These are phyloP conservation scores for Aphodius granarius DNA, from an alignment of 2,888 invertebrate genomes.

Conservation along the genomic window DNA sequence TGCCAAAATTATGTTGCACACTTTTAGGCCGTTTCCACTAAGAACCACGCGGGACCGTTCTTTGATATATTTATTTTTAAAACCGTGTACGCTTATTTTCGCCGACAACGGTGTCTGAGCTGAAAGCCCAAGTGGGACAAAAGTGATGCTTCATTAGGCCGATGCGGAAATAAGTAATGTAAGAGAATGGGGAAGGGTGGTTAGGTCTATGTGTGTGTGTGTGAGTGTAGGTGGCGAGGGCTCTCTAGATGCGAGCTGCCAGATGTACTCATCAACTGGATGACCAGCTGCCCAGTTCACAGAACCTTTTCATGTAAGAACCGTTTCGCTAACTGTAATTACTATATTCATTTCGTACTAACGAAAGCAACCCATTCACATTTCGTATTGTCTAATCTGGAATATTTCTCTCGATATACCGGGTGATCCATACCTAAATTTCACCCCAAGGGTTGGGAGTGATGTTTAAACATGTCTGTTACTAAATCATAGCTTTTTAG, in stretches of 20 bases:
- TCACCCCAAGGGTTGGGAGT: too few relatives aligned
- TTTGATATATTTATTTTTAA: neutral
- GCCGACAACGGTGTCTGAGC: neutral
- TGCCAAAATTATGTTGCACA: neutral
- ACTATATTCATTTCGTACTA: conserved; percentile 11
- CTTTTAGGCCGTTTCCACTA: neutral
- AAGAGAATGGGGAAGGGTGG: conserved; percentile 38
- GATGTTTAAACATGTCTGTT: too few relatives aligned
- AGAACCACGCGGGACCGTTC: neutral
- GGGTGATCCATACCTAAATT: neutral
- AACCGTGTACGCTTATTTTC: neutral
- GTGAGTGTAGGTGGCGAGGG: conserved; percentile 34
- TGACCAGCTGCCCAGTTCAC: conserved; percentile 47
- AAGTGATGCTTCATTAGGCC: conserved; percentile 39
- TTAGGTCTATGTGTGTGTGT: conserved; percentile 22
- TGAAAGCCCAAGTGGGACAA: conserved; percentile 32
- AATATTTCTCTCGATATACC: neutral
- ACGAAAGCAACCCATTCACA: neutral
- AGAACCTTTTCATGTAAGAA: conserved; percentile 28
- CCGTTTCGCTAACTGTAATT: neutral
- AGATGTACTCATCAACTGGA: conserved; percentile 50
- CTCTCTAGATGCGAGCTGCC: conserved; percentile 46
- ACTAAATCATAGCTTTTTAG: too few relatives aligned
- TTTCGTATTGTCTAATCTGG: neutral
- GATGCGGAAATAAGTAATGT: conserved; percentile 37